Evolutionary conservation across 2,888 invertebrate genomes (phyloP).

Genomic region (Neuroscelio doddi): DNA sequence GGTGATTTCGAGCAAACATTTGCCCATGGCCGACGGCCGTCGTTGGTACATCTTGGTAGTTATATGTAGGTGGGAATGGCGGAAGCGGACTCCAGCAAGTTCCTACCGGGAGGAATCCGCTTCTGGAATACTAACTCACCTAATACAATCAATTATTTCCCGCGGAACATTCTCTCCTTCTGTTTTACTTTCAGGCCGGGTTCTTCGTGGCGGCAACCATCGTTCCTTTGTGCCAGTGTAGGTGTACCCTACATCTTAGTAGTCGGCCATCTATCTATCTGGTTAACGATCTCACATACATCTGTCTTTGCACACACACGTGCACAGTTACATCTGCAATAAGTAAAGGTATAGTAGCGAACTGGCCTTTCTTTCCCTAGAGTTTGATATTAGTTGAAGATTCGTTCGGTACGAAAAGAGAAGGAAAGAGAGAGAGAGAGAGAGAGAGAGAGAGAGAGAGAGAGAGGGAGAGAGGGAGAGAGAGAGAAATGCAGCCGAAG

Average conservation of each 20-base stretch:
- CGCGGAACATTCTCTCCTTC: slow-evolving; percentile 63
- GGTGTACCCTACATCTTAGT: slow-evolving; percentile 23
- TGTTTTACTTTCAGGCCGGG: slow-evolving; percentile 61
- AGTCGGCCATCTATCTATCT: slow-evolving; percentile 42
- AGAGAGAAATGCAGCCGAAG: slow-evolving; percentile 4
- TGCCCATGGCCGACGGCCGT: slow-evolving; percentile 53
- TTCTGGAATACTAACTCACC: slow-evolving; percentile 68
- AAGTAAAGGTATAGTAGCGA: slow-evolving; percentile 33
- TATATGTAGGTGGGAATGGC: slow-evolving; percentile 29
- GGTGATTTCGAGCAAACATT: slow-evolving; percentile 67
- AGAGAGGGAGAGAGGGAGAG: slow-evolving; percentile 10
- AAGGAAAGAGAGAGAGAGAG: slow-evolving; percentile 11
- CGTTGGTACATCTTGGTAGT: slow-evolving; percentile 3
- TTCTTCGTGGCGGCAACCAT: slow-evolving; percentile 4
- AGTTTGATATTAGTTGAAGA: slow-evolving; percentile 68
- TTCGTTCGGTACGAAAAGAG: slow-evolving; percentile 42
- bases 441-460: slow-evolving; percentile 13
- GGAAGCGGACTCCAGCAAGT: slow-evolving; percentile 28
- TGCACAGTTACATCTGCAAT: slow-evolving; percentile 6
- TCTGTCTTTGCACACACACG: slow-evolving; percentile 14
- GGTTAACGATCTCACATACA: slow-evolving; percentile 33
- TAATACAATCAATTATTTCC: slow-evolving; percentile 71
- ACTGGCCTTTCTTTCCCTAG: slow-evolving; percentile 55
- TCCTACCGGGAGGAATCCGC: slow-evolving; percentile 58
- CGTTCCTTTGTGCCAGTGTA: slow-evolving; percentile 27